Conservation (phyloP, 2,113 vertebrate genomes). For the Probosciger aterrimus region DNA sequence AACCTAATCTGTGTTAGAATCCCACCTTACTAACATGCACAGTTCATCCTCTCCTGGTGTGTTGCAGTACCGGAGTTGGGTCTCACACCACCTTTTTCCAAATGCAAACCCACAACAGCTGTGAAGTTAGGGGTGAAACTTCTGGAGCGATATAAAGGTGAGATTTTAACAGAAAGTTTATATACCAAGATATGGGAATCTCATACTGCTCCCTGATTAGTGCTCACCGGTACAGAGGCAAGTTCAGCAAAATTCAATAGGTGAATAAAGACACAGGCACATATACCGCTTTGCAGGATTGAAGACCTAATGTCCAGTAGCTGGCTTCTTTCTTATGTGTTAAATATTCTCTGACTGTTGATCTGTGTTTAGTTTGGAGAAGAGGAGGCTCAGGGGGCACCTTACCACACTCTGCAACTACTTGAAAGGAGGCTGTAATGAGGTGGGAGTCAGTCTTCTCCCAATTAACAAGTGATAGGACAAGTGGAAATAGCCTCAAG, state of each 20-base stretch:
- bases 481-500: neutral
- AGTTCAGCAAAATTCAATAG: neutral
- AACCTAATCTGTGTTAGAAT: neutral
- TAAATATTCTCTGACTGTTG: neutral
- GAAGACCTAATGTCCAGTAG: too few species aligned
- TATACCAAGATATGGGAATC: neutral
- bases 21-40: fast-evolving
- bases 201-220: too few species aligned
- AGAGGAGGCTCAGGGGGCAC: neutral
- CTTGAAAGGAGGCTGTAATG: neutral
- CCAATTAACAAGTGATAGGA: neutral
- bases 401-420: neutral
- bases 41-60: too few species aligned
- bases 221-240: neutral
- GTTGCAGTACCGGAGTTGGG: too few species aligned
- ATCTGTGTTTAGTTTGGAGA: neutral
- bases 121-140: neutral
- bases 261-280: neutral
- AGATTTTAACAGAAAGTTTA: neutral
- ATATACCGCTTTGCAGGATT: neutral
- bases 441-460: neutral
- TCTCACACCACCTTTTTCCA: neutral
- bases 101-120: neutral
- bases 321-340: neutral
- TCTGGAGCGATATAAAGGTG: neutral